Conservation (phyloP, 2,797 vertebrate genomes). For the Cynodonichthys magdalenae region DNA sequence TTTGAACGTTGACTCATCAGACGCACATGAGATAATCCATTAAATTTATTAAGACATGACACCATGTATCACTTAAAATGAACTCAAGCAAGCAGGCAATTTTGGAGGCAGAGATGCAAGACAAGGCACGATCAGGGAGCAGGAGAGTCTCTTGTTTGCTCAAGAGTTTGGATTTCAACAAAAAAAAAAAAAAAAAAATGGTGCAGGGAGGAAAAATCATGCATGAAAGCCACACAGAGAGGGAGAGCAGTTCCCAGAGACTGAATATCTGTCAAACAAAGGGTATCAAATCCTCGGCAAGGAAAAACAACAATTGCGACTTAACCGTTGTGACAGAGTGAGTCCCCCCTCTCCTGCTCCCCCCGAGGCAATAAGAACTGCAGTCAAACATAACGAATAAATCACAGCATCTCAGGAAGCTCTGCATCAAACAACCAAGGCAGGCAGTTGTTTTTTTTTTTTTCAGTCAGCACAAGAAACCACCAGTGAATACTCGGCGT, state of each 20-base stretch:
- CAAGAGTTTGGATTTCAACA: slow-evolving; percentile 43
- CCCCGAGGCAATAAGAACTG: slow-evolving; percentile 53
- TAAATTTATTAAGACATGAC: slow-evolving; percentile 49
- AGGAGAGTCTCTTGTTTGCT: slow-evolving; percentile 49
- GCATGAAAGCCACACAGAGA: slow-evolving; percentile 32
- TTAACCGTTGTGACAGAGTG: slow-evolving; percentile 63
- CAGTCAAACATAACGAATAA: slow-evolving; percentile 72
- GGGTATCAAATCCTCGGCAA: slow-evolving; percentile 67
- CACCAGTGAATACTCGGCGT: slow-evolving; percentile 59
- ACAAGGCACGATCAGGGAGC: slow-evolving; percentile 46
- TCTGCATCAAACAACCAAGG: slow-evolving; percentile 50
- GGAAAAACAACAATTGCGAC: slow-evolving; percentile 72
- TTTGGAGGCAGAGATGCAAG: slow-evolving; percentile 44
- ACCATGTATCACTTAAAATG: slow-evolving; percentile 42
- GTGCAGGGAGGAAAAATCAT: slow-evolving; percentile 11
- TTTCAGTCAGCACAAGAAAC: slow-evolving; percentile 59
- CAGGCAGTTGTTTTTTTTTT: slow-evolving; percentile 27
- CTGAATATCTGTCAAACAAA: slow-evolving; percentile 73
- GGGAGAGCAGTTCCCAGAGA: slow-evolving; percentile 64
- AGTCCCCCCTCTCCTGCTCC: slow-evolving; percentile 28
- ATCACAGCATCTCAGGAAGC: slow-evolving; percentile 72
- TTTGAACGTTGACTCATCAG: slow-evolving; percentile 35
- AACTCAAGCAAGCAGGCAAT: slow-evolving; percentile 61
- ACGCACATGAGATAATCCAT: slow-evolving; percentile 55
- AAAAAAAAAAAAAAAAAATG: slow-evolving; percentile 12